Percentiles rank a stretch among this genome's conserved stretches.
These are phyloP conservation scores for Aspidiotus rigidus DNA, from an alignment of 2,888 invertebrate genomes.

Conservation along the genomic window DNA sequence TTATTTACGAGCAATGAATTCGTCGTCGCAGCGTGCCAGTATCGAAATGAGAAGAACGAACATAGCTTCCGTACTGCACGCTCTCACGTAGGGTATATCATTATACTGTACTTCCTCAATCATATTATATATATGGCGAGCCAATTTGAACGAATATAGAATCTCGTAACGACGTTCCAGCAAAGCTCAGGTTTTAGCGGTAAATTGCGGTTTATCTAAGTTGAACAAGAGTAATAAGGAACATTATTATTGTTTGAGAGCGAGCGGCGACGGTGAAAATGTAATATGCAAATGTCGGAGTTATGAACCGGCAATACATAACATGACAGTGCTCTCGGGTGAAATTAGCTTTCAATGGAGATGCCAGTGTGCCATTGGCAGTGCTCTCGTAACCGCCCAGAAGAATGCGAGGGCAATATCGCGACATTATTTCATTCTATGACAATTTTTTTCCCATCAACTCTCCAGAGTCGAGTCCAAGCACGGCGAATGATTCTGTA, in stretches of 20 bases:
- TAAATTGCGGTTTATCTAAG: conserved; percentile 27
- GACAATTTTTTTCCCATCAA: conserved; percentile 15
- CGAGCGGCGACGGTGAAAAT: conserved; percentile 7
- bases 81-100: no score
- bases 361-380: neutral
- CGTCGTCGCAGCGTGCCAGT: no score
- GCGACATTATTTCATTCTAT: conserved; percentile 17
- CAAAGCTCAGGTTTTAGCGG: conserved; percentile 10
- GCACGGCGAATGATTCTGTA: neutral
- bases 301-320: conserved; percentile 27
- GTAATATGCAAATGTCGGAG: conserved; percentile 27
- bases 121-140: neutral
- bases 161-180: conserved; percentile 9
- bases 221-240: conserved; percentile 29
- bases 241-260: neutral
- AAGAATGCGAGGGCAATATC: no score
- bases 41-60: no score
- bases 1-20: no score
- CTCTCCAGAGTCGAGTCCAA: conserved; percentile 19
- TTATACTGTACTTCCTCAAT: neutral
- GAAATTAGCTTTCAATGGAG: conserved; percentile 29
- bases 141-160: conserved; percentile 2
- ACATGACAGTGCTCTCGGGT: conserved; percentile 28
- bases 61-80: no score
- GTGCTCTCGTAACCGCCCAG: no score